Evolutionary conservation across 2,888 invertebrate species (phyloP).

Genomic region (Stratiomys singularior): DNA sequence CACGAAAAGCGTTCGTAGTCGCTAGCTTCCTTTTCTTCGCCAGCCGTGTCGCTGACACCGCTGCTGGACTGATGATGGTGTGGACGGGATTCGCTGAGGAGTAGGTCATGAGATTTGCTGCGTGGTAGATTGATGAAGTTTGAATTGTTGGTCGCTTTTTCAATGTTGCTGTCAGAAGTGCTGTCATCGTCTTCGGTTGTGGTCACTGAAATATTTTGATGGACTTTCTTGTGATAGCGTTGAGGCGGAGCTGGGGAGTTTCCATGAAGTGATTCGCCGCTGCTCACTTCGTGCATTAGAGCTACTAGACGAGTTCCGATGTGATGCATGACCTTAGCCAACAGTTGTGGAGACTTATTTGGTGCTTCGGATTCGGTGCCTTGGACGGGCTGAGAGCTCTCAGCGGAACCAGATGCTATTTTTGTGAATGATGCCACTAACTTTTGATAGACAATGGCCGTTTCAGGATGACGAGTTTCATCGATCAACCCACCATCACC

Average conservation of each 20-base stretch:
- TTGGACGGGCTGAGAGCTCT: slow-evolving; percentile 60
- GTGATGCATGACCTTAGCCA: slow-evolving; percentile 92
- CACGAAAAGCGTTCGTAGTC: slow-evolving; percentile 91
- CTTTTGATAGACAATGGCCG: slow-evolving; percentile 87
- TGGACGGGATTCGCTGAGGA: slow-evolving; percentile 71
- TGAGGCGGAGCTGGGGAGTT: slow-evolving; percentile 71
- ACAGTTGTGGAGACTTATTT: slow-evolving; percentile 82
- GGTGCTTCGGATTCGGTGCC: slow-evolving; percentile 66
- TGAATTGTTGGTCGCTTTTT: slow-evolving; percentile 57
- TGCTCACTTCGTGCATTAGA: slow-evolving; percentile 91
- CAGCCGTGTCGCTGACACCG: slow-evolving; percentile 68
- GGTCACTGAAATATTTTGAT: slow-evolving; percentile 69
- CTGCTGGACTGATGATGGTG: slow-evolving; percentile 66
- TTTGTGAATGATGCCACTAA: slow-evolving; percentile 86
- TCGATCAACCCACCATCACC: slow-evolving; percentile 67
- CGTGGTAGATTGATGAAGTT: slow-evolving; percentile 71
- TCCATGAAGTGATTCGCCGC: slow-evolving; percentile 72
- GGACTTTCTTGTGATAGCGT: slow-evolving; percentile 70
- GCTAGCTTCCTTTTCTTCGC: slow-evolving; percentile 79
- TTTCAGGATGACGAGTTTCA: slow-evolving; percentile 73
- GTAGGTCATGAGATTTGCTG: slow-evolving; percentile 84
- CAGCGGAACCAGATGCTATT: slow-evolving; percentile 70
- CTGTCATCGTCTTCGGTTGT: slow-evolving; percentile 67
- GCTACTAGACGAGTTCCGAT: slow-evolving; percentile 88
- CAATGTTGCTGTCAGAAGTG: slow-evolving; percentile 71